Conservation (phyloP, 2,797 vertebrate species). For the Liasis olivaceus region DNA sequence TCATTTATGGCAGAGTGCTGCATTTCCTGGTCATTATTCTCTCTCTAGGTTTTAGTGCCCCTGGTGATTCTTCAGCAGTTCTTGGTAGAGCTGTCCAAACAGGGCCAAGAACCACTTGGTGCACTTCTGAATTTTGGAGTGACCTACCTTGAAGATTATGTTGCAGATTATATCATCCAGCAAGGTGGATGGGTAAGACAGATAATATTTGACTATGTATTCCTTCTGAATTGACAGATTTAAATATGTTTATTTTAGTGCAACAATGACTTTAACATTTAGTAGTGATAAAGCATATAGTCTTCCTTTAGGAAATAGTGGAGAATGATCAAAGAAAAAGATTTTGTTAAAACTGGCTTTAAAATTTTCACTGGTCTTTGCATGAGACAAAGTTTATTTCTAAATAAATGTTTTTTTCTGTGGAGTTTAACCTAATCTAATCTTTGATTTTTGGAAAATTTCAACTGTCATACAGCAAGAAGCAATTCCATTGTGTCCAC, state of each 20-base stretch:
- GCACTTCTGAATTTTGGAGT: slow-evolving; percentile 82
- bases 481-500: background rate
- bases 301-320: too few species aligned
- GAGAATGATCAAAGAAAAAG: background rate
- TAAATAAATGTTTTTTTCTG: slow-evolving; percentile 10
- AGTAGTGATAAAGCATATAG: background rate
- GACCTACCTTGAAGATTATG: slow-evolving; percentile 84
- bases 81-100: slow-evolving; percentile 75
- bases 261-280: background rate
- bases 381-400: background rate
- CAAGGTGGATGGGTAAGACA: slow-evolving; percentile 95
- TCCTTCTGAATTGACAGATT: background rate
- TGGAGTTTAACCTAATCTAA: background rate
- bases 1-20: background rate
- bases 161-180: slow-evolving; percentile 85
- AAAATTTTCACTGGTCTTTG: background rate
- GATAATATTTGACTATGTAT: background rate
- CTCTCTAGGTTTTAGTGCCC: slow-evolving; percentile 85
- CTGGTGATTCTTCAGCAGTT: slow-evolving; percentile 87
- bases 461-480: fast-evolving
- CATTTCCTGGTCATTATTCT: background rate
- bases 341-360: slow-evolving; percentile 14
- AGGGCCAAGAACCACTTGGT: slow-evolving; percentile 75
- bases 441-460: slow-evolving; percentile 14
- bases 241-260: background rate